Base-by-base conservation (phyloP, 2,113 vertebrate species). In the Oryctolagus cuniculus region DNA sequence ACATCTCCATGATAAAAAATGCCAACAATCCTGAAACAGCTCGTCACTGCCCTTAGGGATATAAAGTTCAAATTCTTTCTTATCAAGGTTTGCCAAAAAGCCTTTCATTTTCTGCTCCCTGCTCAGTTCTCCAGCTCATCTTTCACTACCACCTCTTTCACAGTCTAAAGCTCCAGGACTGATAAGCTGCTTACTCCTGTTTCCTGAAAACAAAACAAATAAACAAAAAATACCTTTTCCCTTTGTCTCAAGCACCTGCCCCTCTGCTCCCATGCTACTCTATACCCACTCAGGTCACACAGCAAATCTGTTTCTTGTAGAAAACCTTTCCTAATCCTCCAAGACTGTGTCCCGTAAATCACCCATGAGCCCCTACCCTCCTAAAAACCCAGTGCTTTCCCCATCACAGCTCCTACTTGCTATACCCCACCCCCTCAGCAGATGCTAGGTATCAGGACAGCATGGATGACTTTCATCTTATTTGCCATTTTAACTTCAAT, bases 61-160 rank as follows among this genome's bases (percentile, higher is more conserved):
- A 67, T 78, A 81, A 95, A 94, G 82, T 92, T 95, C 63, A 94
- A 85, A 94, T 82, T 92, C 78, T 31, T 97, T 73, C 53, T 97
- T 67, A 88, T 53, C 31, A 85, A 12, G 25, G 49, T 72, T 81
- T 88, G 88, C n/a, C 63, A 92, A 88, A 90, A 94, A 86, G 69
- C 21, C 63, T 92, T 94, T 91, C 67, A 58, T 64, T 66, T 69
- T 29, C 58, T 72, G 63, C 29, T n/a, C 55, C 44, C 44, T 22
- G 6, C 75, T 90, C 66, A 63, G 34, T 51, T 63, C 79, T 67
- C 69, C 44, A 86, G 34, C 15, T 94, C 61, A 80, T 31, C 38
- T 91, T 55, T 55, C 70, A 64, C 9, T 29, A 51, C 0, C 66
- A 49, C 44, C 64, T 24, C 74, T 25, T 34, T 84, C 88, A 81